Base-by-base conservation (phyloP, 2,888 invertebrate genomes). In the Psococerastis gibbosa region DNA sequence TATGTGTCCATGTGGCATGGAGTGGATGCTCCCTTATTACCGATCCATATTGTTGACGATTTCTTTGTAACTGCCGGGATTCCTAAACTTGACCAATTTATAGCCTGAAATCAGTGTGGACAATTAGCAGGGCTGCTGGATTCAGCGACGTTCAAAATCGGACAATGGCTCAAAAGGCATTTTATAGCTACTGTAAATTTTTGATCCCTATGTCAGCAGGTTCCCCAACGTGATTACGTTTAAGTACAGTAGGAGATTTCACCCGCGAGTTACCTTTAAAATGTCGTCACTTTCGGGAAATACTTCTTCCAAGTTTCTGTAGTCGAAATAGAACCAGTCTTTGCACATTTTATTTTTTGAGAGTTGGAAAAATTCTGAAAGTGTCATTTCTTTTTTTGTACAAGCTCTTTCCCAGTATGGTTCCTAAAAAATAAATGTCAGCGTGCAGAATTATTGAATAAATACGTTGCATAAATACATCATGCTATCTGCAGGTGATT, bases 1-100 rank as follows among this genome's bases (percentile, higher is more conserved):
- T 94, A 97, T 0, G 88, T 82, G 59, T 97, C 95, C 57, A 78
- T 77, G 60, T 97, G 97, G 48, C 89, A 87, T 2, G 91, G 87
- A 0, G 95, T 95, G 57, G 92, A 85, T 2, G 92, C 82, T 2
- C 84, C 83, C 53, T 67, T 65, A 47, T 77, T 81, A 22, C 92
- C 88, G 51, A 92, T 71, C 94, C 94, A 94, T 44, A 91, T 63
- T 2, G 87, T 85, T 41, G 78, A 77, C 47, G 85, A 77, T 9
- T 66, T 55, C 2, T 74, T 71, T 49, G 67, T 65, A 52, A 75
- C 68, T 2, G 75, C 71, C 9, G 69, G 60, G 57, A 79, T 80
- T 1, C 89, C 89, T 60, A 85, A 74, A 45, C 63, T 60, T 18
- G 65, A 60, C 78, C 85, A 88, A 46, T 66, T 57, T 16, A 78